These are phyloP conservation scores for Macropus fuliginosus DNA, from an alignment of 2,797 vertebrate species.

Conservation along the genomic window DNA sequence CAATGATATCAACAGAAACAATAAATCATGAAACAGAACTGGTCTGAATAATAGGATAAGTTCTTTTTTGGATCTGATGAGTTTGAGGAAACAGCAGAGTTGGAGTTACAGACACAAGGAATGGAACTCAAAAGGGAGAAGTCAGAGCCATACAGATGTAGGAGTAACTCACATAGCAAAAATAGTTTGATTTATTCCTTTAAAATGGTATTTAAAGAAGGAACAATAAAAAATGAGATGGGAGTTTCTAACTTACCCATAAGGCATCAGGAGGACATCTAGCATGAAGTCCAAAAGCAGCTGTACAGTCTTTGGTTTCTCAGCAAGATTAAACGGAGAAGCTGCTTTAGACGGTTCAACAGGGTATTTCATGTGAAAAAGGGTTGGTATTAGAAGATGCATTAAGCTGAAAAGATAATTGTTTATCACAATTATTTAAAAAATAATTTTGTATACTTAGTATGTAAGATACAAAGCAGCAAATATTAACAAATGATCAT, in stretches of 20 bases:
- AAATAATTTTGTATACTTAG: constrained; percentile 69
- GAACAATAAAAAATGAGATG: constrained; percentile 8
- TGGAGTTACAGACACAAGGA: not conserved
- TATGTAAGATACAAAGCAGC: constrained; percentile 74
- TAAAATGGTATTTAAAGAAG: constrained; percentile 3
- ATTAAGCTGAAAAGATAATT: constrained; percentile 92
- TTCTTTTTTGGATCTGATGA: constrained; percentile 21
- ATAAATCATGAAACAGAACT: not conserved
- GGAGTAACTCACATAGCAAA: not conserved
- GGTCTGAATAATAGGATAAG: not conserved
- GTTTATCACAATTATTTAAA: constrained; percentile 86
- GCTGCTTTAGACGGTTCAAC: constrained; percentile 91
- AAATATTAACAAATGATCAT: constrained; percentile 38
- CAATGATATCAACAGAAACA: not conserved
- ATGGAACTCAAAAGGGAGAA: not conserved
- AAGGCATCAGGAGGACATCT: constrained; percentile 99
- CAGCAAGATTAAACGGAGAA: constrained; percentile 94
- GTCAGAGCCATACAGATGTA: not conserved
- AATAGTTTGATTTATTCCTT: not conserved
- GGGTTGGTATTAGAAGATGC: constrained; percentile 98
- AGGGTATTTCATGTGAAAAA: constrained; percentile 98
- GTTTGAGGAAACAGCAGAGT: not conserved
- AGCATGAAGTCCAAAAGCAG: constrained; percentile 99
- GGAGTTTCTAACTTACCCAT: constrained; percentile 89
- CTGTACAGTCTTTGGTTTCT: constrained; percentile 98